A percentile compares a stretch with the other conserved stretches of the same genome.
Conservation (phyloP, 2,888 invertebrate species). For the Gibbula magus region DNA sequence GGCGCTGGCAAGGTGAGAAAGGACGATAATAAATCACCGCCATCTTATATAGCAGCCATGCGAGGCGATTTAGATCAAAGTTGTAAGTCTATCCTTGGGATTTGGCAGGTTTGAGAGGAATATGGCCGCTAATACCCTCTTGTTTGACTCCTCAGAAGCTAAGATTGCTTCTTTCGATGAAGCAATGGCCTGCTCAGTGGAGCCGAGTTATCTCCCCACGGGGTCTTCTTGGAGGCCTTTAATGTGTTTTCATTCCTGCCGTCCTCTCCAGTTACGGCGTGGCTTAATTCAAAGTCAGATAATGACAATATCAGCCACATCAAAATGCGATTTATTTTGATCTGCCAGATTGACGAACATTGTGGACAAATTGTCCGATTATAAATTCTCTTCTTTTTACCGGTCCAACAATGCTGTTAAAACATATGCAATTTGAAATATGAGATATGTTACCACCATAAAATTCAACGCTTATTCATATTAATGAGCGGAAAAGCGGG, state of each 20-base stretch:
- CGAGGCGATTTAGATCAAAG: slow-evolving; percentile 22
- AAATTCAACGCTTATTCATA: slow-evolving; percentile 11
- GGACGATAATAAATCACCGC: slow-evolving; percentile 14
- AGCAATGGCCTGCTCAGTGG: background rate
- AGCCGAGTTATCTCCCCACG: background rate
- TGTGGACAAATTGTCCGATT: slow-evolving; percentile 22
- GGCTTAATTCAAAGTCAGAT: background rate
- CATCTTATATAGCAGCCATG: slow-evolving; percentile 16
- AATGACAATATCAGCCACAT: background rate
- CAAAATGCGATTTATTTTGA: background rate
- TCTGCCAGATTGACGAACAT: background rate
- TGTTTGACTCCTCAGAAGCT: background rate
- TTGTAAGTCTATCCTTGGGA: slow-evolving; percentile 16
- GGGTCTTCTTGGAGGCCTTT: background rate
- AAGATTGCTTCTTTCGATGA: slow-evolving; percentile 1
- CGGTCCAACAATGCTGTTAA: background rate
- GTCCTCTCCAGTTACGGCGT: background rate
- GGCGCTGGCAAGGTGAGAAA: slow-evolving; percentile 8
- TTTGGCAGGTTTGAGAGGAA: slow-evolving; percentile 11
- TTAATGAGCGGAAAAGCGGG: slow-evolving; percentile 14
- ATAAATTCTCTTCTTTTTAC: slow-evolving; percentile 4
- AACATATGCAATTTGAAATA: background rate
- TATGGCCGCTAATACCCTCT: slow-evolving; percentile 10
- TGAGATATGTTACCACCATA: background rate
- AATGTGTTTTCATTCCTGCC: slow-evolving; percentile 6